These are phyloP conservation scores for Erpetoichthys calabaricus DNA, from an alignment of 2,797 vertebrate species.

Conservation along the genomic window DNA sequence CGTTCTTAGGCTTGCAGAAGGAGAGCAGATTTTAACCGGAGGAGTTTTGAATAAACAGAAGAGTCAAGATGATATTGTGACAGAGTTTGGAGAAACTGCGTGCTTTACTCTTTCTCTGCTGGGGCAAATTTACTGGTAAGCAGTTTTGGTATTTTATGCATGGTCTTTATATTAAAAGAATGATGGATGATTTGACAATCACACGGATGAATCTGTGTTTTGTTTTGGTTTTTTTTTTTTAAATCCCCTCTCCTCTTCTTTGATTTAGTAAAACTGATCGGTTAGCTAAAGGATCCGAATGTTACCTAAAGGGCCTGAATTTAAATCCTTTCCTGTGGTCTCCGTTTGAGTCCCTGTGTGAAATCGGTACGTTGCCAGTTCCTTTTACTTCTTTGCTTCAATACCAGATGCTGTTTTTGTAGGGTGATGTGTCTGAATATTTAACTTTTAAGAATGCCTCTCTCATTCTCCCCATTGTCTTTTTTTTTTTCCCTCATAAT, in stretches of 20 bases:
- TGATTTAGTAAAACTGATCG: conserved; percentile 83
- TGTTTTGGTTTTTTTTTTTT: not conserved
- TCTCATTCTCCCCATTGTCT: too few relatives aligned
- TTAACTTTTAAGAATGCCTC: conserved; percentile 2
- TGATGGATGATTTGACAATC: conserved; percentile 7
- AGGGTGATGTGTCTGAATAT: conserved; percentile 1
- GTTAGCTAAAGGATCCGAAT: conserved; percentile 91
- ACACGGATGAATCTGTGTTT: not conserved
- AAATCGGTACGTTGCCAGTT: conserved; percentile 69
- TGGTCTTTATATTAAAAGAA: conserved; percentile 24
- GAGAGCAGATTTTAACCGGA: conserved; percentile 90
- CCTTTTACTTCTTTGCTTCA: not conserved
- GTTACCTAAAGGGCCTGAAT: conserved; percentile 95
- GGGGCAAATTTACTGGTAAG: conserved; percentile 94
- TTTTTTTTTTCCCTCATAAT: too few relatives aligned
- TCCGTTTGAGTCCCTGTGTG: conserved; percentile 90
- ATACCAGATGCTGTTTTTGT: fast-evolving
- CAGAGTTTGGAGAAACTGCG: conserved; percentile 91
- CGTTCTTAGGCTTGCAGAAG: conserved; percentile 73
- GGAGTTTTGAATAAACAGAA: conserved; percentile 94
- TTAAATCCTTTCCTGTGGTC: conserved; percentile 97
- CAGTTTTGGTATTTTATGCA: conserved; percentile 16
- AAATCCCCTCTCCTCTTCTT: not conserved
- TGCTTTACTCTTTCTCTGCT: conserved; percentile 88
- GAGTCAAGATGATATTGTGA: conserved; percentile 91